Base-by-base conservation (phyloP, 2,888 invertebrate genomes). In the Pantelozetes paolii region DNA sequence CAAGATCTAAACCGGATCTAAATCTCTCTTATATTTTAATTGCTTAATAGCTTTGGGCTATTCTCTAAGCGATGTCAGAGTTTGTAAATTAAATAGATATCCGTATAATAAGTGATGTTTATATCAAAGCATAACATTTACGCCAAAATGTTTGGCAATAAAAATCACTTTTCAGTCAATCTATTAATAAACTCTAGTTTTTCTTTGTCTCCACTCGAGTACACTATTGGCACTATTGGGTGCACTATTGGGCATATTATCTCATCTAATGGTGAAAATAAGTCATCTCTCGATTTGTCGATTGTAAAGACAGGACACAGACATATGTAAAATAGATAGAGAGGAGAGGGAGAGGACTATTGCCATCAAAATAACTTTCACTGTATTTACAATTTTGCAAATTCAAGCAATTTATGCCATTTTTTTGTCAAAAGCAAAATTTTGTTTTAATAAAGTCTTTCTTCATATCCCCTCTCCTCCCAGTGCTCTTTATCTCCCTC, bases 171-270 rank as follows among this genome's bases (percentile, higher is more conserved):
- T n/a, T n/a, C n/a, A n/a, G n/a, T n/a, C n/a, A n/a, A n/a, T n/a
- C 20, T 36, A 36, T 64, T 40, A 36, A 30, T 40, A 20, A 36
- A 40, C 13, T 20, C 11, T 30, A 36, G 36, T 20, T 64, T 64
- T 36, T 59, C 59, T 59, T 64, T 64, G 64, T 36, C 64, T 64
- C 64, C 36, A 59, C 59, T 59, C 64, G 64, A 64, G 64, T 64
- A 64, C 64, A 64, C 64, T 36, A 64, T n/a, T n/a, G n/a, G n/a
- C 64, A 64, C 64, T 36, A 64, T 59, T 40, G 64, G 36, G 64
- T 64, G 36, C 64, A 64, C 64, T 36, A 64, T 64, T 64, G 64
- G 64, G n/a, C 36, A 20, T 20, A 64, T 64, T 64, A 64, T 64
- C 64, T 40, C 64, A 36, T 40, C 64, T 59, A 64, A 64, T 36